Evolutionary conservation across 2,113 vertebrate species (phyloP).

Genomic region (Bufo gargarizans): DNA sequence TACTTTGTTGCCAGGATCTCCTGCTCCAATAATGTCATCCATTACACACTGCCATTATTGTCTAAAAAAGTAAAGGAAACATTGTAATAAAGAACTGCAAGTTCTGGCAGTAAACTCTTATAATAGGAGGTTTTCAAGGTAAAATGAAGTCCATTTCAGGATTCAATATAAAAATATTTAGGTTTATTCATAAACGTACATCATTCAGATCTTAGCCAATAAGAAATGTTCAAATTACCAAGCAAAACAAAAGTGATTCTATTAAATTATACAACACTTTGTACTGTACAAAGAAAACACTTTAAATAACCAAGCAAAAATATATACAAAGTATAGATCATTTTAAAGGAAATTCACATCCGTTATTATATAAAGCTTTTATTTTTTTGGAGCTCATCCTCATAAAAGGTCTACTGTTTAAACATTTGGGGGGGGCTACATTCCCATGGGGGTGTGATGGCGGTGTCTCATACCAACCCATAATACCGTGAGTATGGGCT

Average conservation of each 20-base stretch:
- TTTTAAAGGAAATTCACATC: slow-evolving; percentile 82
- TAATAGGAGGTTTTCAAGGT: neutral
- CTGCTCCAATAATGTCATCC: too few species aligned
- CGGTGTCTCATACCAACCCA: too few species aligned
- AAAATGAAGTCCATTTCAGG: neutral
- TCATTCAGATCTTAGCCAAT: slow-evolving; percentile 74
- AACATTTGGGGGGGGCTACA: slow-evolving; percentile 42
- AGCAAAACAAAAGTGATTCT: slow-evolving; percentile 78
- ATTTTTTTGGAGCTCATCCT: slow-evolving; percentile 73
- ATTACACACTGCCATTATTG: too few species aligned
- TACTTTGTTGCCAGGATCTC: too few species aligned
- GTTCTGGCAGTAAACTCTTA: too few species aligned
- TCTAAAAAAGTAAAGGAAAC: too few species aligned
- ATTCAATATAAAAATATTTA: slow-evolving; percentile 81
- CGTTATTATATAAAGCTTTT: slow-evolving; percentile 81
- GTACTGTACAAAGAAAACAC: slow-evolving; percentile 79
- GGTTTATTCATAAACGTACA: slow-evolving; percentile 87
- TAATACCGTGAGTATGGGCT: too few species aligned
- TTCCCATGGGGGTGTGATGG: too few species aligned
- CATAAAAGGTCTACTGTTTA: slow-evolving; percentile 76
- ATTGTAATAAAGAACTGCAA: too few species aligned
- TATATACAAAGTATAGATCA: slow-evolving; percentile 71
- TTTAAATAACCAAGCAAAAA: slow-evolving; percentile 85
- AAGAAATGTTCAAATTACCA: slow-evolving; percentile 79
- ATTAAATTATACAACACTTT: slow-evolving; percentile 83